phyloP scores from a whole-genome alignment of 2,113 vertebrate species.

The Chloebia gouldiae region DNA sequence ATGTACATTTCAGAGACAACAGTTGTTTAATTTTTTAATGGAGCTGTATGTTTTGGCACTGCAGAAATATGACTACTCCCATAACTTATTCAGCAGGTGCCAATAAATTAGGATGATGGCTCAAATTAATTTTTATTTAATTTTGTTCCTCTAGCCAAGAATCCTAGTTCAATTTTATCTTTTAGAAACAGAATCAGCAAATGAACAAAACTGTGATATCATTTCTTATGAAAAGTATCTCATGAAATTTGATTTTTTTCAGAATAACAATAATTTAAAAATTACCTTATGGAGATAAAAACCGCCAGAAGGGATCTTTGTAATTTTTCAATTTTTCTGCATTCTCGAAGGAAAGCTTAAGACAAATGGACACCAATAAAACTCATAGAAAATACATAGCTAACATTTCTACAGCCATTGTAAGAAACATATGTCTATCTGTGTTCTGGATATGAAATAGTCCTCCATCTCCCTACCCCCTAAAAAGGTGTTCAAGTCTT shows the following conservation, averaged over 20 bases:
- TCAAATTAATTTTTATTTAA: not conserved
- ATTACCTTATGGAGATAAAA: not conserved
- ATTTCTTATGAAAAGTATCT: not conserved
- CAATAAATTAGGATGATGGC: not conserved
- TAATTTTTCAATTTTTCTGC: not conserved
- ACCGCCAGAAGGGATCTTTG: not conserved
- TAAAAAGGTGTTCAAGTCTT: not conserved
- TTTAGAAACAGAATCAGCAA: not conserved
- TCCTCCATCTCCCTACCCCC: fast-evolving
- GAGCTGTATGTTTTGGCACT: not conserved
- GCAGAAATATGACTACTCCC: not conserved
- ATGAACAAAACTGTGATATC: not conserved
- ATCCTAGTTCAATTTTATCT: not conserved
- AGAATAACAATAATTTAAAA: not conserved
- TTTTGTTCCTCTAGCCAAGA: not conserved
- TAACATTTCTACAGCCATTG: not conserved
- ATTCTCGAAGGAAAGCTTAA: not conserved
- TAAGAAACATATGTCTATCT: not conserved
- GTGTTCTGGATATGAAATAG: not conserved
- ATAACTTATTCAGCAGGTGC: not conserved
- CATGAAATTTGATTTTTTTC: not conserved
- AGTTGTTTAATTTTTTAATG: not conserved
- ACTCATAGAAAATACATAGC: not conserved
- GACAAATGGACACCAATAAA: not conserved
- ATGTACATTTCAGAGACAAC: not conserved